A percentile compares a stretch with the other conserved stretches of the same genome.
Conservation (phyloP, 2,888 invertebrate species). For the Nomada hirtipes region DNA sequence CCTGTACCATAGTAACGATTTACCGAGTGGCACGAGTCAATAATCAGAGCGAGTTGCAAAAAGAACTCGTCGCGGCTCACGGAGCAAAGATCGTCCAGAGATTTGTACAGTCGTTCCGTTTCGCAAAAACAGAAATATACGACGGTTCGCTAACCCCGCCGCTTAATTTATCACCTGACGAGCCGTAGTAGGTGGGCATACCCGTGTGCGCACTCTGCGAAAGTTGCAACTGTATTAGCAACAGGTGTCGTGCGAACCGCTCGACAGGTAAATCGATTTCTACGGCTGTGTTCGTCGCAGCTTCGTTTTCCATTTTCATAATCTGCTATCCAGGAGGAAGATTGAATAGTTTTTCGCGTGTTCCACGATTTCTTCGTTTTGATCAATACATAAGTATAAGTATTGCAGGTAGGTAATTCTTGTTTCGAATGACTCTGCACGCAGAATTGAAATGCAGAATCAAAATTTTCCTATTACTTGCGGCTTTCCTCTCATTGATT, state of each 20-base stretch:
- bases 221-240: slow-evolving; percentile 61
- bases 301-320: not conserved
- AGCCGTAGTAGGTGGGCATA: slow-evolving; percentile 31
- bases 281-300: not conserved
- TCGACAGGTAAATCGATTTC: slow-evolving; percentile 48
- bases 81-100: not conserved
- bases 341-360: not conserved
- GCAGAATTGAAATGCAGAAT: too few relatives aligned
- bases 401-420: too few relatives aligned
- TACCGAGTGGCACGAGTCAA: too few relatives aligned
- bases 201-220: slow-evolving; percentile 36
- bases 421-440: too few relatives aligned
- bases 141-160: slow-evolving; percentile 23
- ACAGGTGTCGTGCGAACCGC: slow-evolving; percentile 55
- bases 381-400: too few relatives aligned
- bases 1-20: too few relatives aligned
- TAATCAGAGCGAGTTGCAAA: not conserved
- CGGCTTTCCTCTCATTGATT: too few relatives aligned
- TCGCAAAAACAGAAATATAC: slow-evolving; percentile 1
- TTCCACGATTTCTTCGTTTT: not conserved
- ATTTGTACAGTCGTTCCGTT: slow-evolving; percentile 8
- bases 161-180: slow-evolving; percentile 45
- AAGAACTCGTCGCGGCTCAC: not conserved
- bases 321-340: not conserved
- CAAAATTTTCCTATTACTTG: too few relatives aligned